Base-by-base conservation (phyloP, 2,888 invertebrate species). In the Aricia artaxerxes region DNA sequence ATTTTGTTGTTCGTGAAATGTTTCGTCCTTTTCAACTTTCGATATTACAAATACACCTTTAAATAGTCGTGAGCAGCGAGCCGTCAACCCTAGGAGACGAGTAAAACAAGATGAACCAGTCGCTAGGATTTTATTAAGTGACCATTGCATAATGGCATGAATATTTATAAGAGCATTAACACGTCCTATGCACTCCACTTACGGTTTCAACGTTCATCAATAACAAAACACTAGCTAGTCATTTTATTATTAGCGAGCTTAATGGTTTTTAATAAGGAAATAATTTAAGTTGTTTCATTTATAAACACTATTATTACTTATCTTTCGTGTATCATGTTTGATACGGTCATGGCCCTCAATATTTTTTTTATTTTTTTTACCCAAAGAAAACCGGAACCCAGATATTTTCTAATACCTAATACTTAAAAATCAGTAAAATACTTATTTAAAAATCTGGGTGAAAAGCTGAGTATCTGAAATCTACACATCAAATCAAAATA, bases 51-150 rank as follows among this genome's bases (percentile, higher is more conserved):
- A 69, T 13, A 35, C 11, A 5, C 64, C 64, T 31, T 64, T 64
- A 64, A 38, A 80, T 80, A 81, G 73, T 79, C 69, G 38, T 38
- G 35, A 69, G 69, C 69, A 38, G 1, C 35, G 35, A 69, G 79
- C 78, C 72, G 78, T 73, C 69, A 78, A 44, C 78, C 78, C 78
- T 78, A 69, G n/a, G 40, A 40, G 24, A 69, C 69, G 16, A 31
- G 82, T 81, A 78, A 82, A 85, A 88, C 90, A 83, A 85, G 90
- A 84, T 82, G 82, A 87, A 89, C 93, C 84, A 86, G 93, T 92
- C 88, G 91, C 88, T 85, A 90, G 92, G 93, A 94, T 94, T 94
- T 93, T 90, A 92, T 91, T 86, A 82, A 87, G 87, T 89, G 85
- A 87, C 85, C 88, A 90, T 92, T 90, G 90, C 91, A 88, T 92